Percentiles rank a stretch among this genome's conserved stretches.
phyloP scores from a whole-genome alignment of 92 coral and sea anemone genomes.

The Paramuricea clavata region DNA sequence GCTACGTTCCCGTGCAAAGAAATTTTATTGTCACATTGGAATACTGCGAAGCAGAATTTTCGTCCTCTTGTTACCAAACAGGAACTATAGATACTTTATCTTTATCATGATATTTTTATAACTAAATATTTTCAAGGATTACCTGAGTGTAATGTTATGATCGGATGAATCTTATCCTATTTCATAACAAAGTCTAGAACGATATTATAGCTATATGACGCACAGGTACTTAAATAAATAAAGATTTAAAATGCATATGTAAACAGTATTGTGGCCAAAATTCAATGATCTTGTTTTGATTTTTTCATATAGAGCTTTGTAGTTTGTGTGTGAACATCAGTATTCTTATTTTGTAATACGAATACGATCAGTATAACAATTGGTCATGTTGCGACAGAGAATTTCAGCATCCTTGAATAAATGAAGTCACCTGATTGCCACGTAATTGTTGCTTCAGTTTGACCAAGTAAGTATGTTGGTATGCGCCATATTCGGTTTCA shows the following conservation, averaged over 20 bases:
- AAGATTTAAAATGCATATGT: constrained; percentile 2
- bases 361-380: too few relatives aligned
- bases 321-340: neutral
- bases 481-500: neutral
- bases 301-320: neutral
- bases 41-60: neutral
- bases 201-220: neutral
- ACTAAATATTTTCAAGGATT: neutral
- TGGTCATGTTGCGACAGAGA: neutral
- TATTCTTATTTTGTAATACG: neutral
- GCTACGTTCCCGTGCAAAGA: too few relatives aligned
- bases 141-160: neutral
- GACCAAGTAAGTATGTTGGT: neutral
- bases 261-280: neutral
- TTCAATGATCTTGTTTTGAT: constrained; percentile 15
- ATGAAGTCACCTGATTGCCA: neutral
- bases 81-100: neutral
- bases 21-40: too few relatives aligned
- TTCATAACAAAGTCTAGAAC: neutral
- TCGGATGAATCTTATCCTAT: neutral
- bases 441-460: neutral
- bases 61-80: neutral
- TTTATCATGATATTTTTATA: neutral
- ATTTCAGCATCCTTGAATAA: too few relatives aligned
- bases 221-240: neutral